Percentiles rank a stretch among this genome's conserved stretches.
These are phyloP conservation scores for Odocoileus virginianus DNA, from an alignment of 2,113 vertebrate genomes.

Conservation along the genomic window DNA sequence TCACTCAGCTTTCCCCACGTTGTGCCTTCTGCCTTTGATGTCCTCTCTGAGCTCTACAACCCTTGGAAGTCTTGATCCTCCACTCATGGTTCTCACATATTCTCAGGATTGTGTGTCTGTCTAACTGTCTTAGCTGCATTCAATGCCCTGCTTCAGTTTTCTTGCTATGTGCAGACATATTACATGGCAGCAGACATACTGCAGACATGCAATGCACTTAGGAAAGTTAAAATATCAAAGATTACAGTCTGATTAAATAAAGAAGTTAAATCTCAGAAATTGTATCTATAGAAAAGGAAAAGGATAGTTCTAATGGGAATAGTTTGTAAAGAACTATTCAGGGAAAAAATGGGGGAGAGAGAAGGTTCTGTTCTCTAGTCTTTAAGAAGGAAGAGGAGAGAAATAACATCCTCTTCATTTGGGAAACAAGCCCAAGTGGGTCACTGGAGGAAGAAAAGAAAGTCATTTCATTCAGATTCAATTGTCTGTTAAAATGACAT, in stretches of 20 bases:
- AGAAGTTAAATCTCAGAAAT: background rate
- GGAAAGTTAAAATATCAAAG: background rate
- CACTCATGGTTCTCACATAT: background rate
- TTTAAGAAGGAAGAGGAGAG: background rate
- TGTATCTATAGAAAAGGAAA: background rate
- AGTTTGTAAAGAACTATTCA: background rate
- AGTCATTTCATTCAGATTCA: background rate
- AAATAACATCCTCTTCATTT: background rate
- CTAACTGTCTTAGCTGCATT: background rate
- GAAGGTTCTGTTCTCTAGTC: background rate
- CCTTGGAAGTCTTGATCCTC: background rate
- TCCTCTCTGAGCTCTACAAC: background rate
- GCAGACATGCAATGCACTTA: background rate
- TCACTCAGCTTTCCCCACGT: background rate
- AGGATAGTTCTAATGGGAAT: background rate
- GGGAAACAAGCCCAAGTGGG: background rate
- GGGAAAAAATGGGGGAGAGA: background rate
- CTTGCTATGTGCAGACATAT: background rate
- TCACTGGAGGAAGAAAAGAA: background rate
- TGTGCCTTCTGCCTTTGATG: background rate
- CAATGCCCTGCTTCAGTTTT: background rate
- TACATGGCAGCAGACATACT: background rate
- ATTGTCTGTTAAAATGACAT: background rate
- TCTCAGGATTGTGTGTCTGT: background rate
- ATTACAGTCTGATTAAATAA: background rate